phyloP scores from a whole-genome alignment of 2,113 vertebrate genomes.

The Platycercus adscitus region DNA sequence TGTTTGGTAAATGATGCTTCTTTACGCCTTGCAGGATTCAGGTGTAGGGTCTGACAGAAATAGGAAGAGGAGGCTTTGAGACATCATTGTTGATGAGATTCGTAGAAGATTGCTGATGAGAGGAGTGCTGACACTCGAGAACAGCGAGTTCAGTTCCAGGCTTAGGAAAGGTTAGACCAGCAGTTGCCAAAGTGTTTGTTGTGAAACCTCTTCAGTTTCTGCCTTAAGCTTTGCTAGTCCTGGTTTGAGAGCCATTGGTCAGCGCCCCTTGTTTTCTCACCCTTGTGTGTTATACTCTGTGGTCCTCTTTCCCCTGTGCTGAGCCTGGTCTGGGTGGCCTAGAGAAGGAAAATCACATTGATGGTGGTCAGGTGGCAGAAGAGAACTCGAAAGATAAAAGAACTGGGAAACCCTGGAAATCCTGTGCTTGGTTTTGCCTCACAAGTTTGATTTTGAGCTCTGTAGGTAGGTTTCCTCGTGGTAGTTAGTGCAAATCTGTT shows the following conservation, averaged over 20 bases:
- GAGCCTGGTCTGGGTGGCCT: neutral
- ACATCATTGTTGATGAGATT: neutral
- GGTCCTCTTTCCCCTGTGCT: neutral
- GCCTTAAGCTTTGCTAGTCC: neutral
- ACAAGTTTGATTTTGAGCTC: neutral
- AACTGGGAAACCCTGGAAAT: neutral
- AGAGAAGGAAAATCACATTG: neutral
- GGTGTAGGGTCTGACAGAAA: neutral
- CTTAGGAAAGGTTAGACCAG: neutral
- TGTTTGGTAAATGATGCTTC: neutral
- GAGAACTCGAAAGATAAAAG: neutral
- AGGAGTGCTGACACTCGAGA: neutral
- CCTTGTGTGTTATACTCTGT: accelerated
- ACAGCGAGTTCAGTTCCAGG: neutral
- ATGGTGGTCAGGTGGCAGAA: neutral
- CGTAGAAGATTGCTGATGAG: neutral
- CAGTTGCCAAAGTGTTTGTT: neutral
- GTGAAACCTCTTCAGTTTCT: neutral
- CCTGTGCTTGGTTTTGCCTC: neutral
- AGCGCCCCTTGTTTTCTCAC: neutral
- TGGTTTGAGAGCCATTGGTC: neutral
- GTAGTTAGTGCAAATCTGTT: slow-evolving; percentile 11
- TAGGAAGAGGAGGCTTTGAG: neutral
- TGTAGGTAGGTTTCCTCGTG: neutral
- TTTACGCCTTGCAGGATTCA: neutral